Evolutionary conservation across 2,888 invertebrate genomes (phyloP).

Genomic region (Drosophila rubida): DNA sequence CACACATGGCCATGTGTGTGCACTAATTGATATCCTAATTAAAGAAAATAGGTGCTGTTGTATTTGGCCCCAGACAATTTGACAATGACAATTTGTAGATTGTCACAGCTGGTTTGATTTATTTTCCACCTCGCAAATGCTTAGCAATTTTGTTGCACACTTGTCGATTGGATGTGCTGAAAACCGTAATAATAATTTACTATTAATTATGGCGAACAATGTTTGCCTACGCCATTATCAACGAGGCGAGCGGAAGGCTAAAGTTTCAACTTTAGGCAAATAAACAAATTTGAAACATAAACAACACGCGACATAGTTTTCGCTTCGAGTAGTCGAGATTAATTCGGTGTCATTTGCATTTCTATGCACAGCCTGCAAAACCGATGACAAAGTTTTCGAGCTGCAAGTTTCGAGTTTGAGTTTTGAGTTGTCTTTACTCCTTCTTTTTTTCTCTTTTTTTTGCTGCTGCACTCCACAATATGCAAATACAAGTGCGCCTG

Average conservation of each 20-base stretch:
- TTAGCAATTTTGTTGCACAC: slow-evolving; percentile 11
- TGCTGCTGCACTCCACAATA: slow-evolving; percentile 40
- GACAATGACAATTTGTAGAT: slow-evolving; percentile 35
- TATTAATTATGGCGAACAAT: slow-evolving; percentile 22
- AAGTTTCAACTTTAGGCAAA: slow-evolving; percentile 23
- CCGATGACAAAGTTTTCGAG: slow-evolving; percentile 52
- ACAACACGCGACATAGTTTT: slow-evolving; percentile 24
- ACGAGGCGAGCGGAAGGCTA: not conserved
- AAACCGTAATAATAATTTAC: slow-evolving; percentile 12
- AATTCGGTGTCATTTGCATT: slow-evolving; percentile 38
- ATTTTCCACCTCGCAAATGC: slow-evolving; percentile 16
- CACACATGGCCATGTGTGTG: not conserved
- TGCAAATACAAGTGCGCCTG: slow-evolving; percentile 79
- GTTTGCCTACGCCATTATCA: not conserved
- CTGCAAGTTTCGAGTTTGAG: slow-evolving; percentile 1
- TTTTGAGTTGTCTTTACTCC: not conserved
- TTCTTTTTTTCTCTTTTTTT: not conserved
- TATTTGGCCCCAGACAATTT: slow-evolving; percentile 32
- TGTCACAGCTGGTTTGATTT: slow-evolving; percentile 44
- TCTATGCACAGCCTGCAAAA: slow-evolving; percentile 39
- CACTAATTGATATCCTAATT: slow-evolving; percentile 72
- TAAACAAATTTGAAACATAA: slow-evolving; percentile 37
- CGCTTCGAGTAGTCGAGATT: slow-evolving; percentile 30
- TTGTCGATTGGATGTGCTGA: not conserved
- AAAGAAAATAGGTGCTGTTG: slow-evolving; percentile 62